phyloP scores from a whole-genome alignment of 1,140 invertebrate genomes.

The fruit fly (Drosophila melanogaster) region DNA sequence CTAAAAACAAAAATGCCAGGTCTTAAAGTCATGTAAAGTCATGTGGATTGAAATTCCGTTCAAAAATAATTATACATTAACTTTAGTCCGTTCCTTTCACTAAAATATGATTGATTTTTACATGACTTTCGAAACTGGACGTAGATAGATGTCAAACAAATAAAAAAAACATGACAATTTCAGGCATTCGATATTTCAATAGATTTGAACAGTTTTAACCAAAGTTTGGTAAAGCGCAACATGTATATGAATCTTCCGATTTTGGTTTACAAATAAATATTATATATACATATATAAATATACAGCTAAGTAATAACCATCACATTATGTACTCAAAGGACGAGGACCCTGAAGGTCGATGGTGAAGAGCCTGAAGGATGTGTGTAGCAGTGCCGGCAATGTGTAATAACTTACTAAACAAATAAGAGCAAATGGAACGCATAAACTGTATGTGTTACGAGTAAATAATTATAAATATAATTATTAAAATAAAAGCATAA shows the following conservation, averaged over 20 bases:
- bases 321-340: slow-evolving; percentile 39
- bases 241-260: slow-evolving; percentile 70
- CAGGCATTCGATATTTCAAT: slow-evolving; percentile 34
- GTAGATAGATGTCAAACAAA: slow-evolving; percentile 36
- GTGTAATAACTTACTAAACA: slow-evolving; percentile 71
- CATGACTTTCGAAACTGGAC: slow-evolving; percentile 14
- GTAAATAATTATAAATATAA: slow-evolving; percentile 31
- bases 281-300: slow-evolving; percentile 19
- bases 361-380: slow-evolving; percentile 16
- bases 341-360: neutral
- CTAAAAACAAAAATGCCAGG: slow-evolving; percentile 7
- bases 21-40: slow-evolving; percentile 5
- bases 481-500: slow-evolving; percentile 9
- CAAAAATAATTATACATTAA: neutral
- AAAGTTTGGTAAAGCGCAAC: slow-evolving; percentile 29
- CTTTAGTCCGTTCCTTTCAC: neutral
- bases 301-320: slow-evolving; percentile 36
- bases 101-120: neutral
- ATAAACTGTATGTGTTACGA: slow-evolving; percentile 59
- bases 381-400: slow-evolving; percentile 69
- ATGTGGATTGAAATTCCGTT: neutral
- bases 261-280: slow-evolving; percentile 35
- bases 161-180: neutral
- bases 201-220: slow-evolving; percentile 28
- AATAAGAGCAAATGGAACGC: slow-evolving; percentile 56